phyloP scores from a whole-genome alignment of 2,797 vertebrate species.

The Chanos chanos region DNA sequence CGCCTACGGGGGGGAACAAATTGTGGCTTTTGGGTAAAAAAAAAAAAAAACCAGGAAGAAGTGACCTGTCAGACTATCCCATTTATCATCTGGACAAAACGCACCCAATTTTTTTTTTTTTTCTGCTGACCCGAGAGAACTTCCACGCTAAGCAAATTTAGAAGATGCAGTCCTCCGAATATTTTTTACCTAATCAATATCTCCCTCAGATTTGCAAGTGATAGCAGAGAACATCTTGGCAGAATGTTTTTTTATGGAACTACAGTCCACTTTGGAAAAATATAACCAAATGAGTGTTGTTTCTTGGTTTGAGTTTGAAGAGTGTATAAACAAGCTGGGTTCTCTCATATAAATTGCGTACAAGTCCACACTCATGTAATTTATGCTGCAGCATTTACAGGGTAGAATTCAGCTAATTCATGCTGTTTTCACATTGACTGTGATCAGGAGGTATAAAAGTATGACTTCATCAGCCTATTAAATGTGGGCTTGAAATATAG shows the following conservation, averaged over 20 bases:
- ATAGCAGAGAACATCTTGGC: background rate
- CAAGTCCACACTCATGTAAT: background rate
- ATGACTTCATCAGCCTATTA: conserved; percentile 55
- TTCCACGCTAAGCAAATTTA: conserved; percentile 83
- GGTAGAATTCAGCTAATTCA: conserved; percentile 45
- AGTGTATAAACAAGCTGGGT: background rate
- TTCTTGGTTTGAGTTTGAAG: background rate
- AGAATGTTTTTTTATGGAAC: background rate
- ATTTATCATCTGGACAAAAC: conserved; percentile 93
- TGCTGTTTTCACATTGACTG: conserved; percentile 41
- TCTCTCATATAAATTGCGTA: background rate
- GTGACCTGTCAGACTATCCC: conserved; percentile 82
- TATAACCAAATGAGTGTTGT: background rate
- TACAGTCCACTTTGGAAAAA: background rate
- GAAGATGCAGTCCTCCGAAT: conserved; percentile 69
- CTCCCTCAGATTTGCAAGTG: conserved; percentile 56
- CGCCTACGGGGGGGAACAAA: conserved; percentile 82
- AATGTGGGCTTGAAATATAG: conserved; percentile 53
- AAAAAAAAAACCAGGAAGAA: conserved; percentile 64
- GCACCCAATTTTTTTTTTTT: conserved; percentile 76
- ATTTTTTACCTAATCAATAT: conserved; percentile 71
- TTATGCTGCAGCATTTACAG: conserved; percentile 57
- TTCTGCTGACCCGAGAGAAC: conserved; percentile 79
- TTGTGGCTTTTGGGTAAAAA: conserved; percentile 78
- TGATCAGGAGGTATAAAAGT: conserved; percentile 39